phyloP scores from a whole-genome alignment of 2,888 invertebrate genomes.

The Timema podura region DNA sequence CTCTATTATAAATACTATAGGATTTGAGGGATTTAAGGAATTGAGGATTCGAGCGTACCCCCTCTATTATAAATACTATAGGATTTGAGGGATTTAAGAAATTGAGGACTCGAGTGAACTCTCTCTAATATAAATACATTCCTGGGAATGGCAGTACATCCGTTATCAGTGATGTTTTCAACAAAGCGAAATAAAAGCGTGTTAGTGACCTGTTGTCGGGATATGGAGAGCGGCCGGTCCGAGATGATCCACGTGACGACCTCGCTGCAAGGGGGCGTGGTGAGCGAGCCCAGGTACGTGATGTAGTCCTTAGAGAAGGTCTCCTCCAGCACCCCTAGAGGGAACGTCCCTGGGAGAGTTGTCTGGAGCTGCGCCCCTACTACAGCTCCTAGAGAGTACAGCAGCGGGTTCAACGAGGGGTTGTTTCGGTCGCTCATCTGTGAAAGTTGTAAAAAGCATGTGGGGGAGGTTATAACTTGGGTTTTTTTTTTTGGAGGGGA shows the following conservation, averaged over 20 bases:
- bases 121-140: too few relatives aligned
- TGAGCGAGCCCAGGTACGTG: slow-evolving; percentile 25
- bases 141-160: too few relatives aligned
- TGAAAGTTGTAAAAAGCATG: background rate
- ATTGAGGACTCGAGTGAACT: too few relatives aligned
- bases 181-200: background rate
- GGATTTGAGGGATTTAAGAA: too few relatives aligned
- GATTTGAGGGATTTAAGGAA: too few relatives aligned
- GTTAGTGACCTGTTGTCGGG: slow-evolving; percentile 8
- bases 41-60: too few relatives aligned
- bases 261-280: slow-evolving; percentile 25
- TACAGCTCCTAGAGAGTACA: background rate
- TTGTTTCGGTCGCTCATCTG: slow-evolving; percentile 17
- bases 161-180: background rate
- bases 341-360: slow-evolving; percentile 16
- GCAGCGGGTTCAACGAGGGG: slow-evolving; percentile 10
- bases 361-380: background rate
- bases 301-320: slow-evolving; percentile 16
- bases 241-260: slow-evolving; percentile 24
- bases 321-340: slow-evolving; percentile 14
- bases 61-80: too few relatives aligned
- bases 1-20: too few relatives aligned
- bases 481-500: too few relatives aligned
- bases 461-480: background rate
- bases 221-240: slow-evolving; percentile 12